Base-by-base conservation (phyloP, 2,113 vertebrate species). In the Lucifuga dentata region DNA sequence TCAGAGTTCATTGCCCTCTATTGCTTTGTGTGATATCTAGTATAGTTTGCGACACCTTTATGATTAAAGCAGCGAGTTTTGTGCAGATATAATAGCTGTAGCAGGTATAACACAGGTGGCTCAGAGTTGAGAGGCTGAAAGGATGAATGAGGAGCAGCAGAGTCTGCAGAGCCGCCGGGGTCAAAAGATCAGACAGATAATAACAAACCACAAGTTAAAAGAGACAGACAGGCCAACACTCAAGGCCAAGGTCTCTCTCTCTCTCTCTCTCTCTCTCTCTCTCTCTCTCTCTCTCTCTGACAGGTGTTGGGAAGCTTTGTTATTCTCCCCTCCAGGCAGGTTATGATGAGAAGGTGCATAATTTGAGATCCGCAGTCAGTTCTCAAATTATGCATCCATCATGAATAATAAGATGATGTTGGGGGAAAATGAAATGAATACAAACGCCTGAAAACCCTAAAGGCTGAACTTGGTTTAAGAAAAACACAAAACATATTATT, bases 161-260 rank as follows among this genome's bases (percentile, higher is more conserved):
- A 56, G 58, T 44, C 17, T 58, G 71, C 77, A 60, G 39, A 8
- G n/a, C n/a, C n/a, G n/a, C n/a, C n/a, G n/a, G 68, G 78, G 77
- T 77, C 73, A 78, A 63, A 70, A 81, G 76, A 78, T 84, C 82
- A 86, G 68, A 84, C 52, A 77, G 64, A 61, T 5, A 58, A 67
- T 40, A 40, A 66, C 73, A 46, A 53, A 17, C 20, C 10, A 50
- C 39, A 56, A 71, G 74, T 49, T 68, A 70, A 73, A 77, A 68
- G 50, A 68, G 20, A 49, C 29, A 33, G 46, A 40, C 46, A 57
- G 53, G 24, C 19, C 7, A 41, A 80, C 56, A 78, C 51, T 82
- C 73, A 80, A 83, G 72, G 70, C 67, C 63, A 70, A 69, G 61
- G 44, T 62, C 43, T 32, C 49, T 40, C 32, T 57, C 20, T 56